Evolutionary conservation across 2,797 vertebrate species (phyloP), one percentile per base, ranked within the genome.

Genomic region (Myioborus melanocephalus): DNA sequence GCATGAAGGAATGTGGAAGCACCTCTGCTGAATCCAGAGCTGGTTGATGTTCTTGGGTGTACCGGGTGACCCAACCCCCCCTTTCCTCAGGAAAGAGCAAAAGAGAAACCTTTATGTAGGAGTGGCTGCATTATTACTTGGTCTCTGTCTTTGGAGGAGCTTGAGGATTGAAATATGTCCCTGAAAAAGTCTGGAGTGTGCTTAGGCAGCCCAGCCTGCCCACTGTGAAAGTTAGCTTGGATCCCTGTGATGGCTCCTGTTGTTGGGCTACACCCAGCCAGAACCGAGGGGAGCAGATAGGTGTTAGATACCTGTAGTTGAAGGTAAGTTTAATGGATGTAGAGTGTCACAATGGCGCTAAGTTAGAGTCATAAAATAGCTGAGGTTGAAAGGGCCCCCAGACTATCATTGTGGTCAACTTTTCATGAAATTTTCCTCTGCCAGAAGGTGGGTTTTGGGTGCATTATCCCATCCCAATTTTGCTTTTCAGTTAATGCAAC

Each of bases 31-130:
- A 79, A 82, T 28, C 39, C 11, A 21, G 12, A 65, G 11, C 10
- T 75, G 30, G 12, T 68, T 27, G 6, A 43, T 66, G 4, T 30
- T 89, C 2, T 69, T 68, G 47, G 10, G 15, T 73, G n/a, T 52
- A 21, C 3, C 20, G 46, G 35, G 32, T 73, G 53, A 64, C 41
- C n/a, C 5, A 1, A 5, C 6, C 3, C 5, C 24, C 28, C 0
- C 1, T 81, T 89, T 41, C 10, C 35, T 79, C n/a, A 35, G 65
- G 19, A 68, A 71, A 68, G 23, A 47, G 52, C 3, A 2, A 28
- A 78, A 68, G 16, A 55, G 13, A 82, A 89, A 19, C 18, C 21
- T 55, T 63, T 14, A 1, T 64, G 0, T 5, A 49, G 41, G 47
- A 73, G 41, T 63, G 28, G 20, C 44, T 37, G n/a, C 30, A 18